phyloP scores from a whole-genome alignment of 2,113 vertebrate species.

The Osmerus eperlanus region DNA sequence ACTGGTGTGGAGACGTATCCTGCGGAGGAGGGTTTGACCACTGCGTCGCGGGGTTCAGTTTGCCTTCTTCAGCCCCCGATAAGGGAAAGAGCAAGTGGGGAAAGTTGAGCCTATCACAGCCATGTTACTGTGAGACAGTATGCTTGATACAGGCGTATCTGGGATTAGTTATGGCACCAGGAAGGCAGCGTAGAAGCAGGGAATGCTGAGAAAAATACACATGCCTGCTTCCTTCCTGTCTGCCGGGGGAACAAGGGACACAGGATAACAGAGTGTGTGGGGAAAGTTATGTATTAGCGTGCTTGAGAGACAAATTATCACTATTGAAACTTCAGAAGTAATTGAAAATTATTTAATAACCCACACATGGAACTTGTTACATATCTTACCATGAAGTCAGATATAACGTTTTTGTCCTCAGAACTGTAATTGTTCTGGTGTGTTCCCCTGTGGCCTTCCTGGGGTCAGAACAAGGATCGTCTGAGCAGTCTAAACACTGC shows the following conservation, averaged over 20 bases:
- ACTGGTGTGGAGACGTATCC: no score
- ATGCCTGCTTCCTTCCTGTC: conserved; percentile 43
- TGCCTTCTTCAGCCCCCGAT: conserved; percentile 14
- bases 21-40: not conserved
- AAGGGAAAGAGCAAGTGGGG: conserved; percentile 22
- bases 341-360: not conserved
- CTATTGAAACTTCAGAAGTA: no score
- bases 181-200: conserved; percentile 44
- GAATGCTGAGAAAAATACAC: conserved; percentile 55
- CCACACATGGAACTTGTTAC: not conserved
- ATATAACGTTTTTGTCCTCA: not conserved
- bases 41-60: not conserved
- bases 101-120: conserved; percentile 8
- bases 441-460: conserved; percentile 1
- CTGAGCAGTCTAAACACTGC: conserved; percentile 52
- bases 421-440: not conserved
- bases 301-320: not conserved
- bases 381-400: not conserved
- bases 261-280: conserved; percentile 35
- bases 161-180: conserved; percentile 44
- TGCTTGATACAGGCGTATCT: conserved; percentile 18
- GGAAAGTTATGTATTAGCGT: conserved; percentile 21
- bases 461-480: conserved; percentile 34
- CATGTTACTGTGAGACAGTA: not conserved
- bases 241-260: conserved; percentile 45